Evolutionary conservation across 2,113 vertebrate genomes (phyloP).

Genomic region (Cichladusa arquata): DNA sequence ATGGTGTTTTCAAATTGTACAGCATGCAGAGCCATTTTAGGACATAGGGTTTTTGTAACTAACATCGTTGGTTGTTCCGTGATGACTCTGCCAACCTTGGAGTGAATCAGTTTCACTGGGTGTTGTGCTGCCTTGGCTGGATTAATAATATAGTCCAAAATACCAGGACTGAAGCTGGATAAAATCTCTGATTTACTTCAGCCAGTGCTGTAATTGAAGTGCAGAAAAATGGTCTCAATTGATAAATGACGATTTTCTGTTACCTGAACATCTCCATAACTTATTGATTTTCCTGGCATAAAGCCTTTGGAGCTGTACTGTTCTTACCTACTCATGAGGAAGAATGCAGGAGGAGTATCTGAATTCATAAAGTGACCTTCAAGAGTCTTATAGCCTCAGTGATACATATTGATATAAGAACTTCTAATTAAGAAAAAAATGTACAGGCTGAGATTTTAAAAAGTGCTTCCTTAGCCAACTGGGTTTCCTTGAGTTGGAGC

Average conservation of each 20-base stretch:
- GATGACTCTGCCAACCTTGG: not conserved
- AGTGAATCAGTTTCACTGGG: not conserved
- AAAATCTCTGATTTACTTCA: not conserved
- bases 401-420: not conserved
- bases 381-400: not conserved
- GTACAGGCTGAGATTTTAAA: not conserved
- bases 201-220: not conserved
- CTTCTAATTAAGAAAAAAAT: no score
- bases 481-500: not conserved
- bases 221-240: not conserved
- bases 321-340: not conserved
- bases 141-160: not conserved
- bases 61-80: not conserved
- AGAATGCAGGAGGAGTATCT: not conserved
- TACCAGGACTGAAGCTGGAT: not conserved
- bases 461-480: not conserved
- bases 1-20: not conserved
- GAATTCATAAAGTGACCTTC: not conserved
- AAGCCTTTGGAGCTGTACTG: not conserved
- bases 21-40: not conserved
- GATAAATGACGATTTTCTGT: not conserved
- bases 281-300: not conserved
- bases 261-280: not conserved
- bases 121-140: not conserved
- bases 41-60: not conserved